Evolutionary conservation across 2,888 invertebrate genomes (phyloP).

Genomic region (Tribolium freemani): DNA sequence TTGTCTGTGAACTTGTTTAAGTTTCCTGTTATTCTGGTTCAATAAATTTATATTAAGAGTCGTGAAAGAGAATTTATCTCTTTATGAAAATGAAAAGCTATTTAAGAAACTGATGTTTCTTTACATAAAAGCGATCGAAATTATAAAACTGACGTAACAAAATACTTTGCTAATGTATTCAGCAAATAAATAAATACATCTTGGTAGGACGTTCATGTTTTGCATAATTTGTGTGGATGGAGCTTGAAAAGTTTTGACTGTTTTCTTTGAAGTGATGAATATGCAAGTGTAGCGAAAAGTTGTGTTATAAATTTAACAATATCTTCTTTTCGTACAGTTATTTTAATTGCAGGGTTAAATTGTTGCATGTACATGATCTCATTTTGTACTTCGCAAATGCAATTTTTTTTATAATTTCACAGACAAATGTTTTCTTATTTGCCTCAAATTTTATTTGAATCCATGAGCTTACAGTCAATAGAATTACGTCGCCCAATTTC

Average conservation of each 20-base stretch:
- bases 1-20: background rate
- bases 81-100: conserved; percentile 15
- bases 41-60: background rate
- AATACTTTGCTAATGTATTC: conserved; percentile 10
- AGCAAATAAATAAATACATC: conserved; percentile 25
- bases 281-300: conserved; percentile 3
- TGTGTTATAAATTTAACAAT: background rate
- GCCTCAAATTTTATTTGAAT: background rate
- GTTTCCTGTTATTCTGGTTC: background rate
- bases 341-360: background rate
- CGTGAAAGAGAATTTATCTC: background rate
- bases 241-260: conserved; percentile 23
- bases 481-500: conserved; percentile 10
- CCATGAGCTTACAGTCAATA: background rate
- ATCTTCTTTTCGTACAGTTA: background rate
- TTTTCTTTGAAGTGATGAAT: conserved; percentile 32
- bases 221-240: conserved; percentile 22
- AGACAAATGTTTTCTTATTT: too few species aligned
- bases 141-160: conserved; percentile 11
- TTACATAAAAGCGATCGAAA: conserved; percentile 7
- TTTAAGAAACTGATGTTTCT: conserved; percentile 12
- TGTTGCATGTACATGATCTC: background rate
- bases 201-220: conserved; percentile 19
- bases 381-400: too few species aligned
- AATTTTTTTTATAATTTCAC: too few species aligned